Percentiles rank a stretch among this genome's conserved stretches.
Conservation (phyloP, 2,888 invertebrate genomes). For the Tinea trinotella region DNA sequence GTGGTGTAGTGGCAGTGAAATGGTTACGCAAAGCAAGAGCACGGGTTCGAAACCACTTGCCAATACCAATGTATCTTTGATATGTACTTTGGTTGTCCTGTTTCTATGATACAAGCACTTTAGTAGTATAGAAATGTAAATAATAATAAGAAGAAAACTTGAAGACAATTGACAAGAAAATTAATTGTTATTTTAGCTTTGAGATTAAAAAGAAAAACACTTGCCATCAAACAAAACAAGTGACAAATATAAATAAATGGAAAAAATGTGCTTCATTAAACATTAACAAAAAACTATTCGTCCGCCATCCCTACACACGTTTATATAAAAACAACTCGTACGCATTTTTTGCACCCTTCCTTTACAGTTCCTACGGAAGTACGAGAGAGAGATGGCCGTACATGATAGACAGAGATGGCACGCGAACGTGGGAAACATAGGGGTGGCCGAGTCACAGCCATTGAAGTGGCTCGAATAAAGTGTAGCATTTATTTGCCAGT, state of each 20-base stretch:
- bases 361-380: conserved; percentile 53
- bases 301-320: conserved; percentile 40
- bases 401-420: conserved; percentile 33
- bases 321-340: conserved; percentile 42
- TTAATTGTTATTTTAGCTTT: too few relatives aligned
- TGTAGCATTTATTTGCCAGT: conserved; percentile 32
- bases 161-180: too few relatives aligned
- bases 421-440: conserved; percentile 60
- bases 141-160: too few relatives aligned
- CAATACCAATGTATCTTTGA: too few relatives aligned
- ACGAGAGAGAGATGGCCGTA: conserved; percentile 31
- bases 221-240: background rate
- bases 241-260: background rate
- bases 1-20: too few relatives aligned
- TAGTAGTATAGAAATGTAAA: too few relatives aligned
- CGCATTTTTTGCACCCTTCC: conserved; percentile 56
- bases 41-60: too few relatives aligned
- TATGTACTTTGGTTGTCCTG: too few relatives aligned
- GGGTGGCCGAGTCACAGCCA: conserved; percentile 65
- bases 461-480: conserved; percentile 44
- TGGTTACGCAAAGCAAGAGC: too few relatives aligned
- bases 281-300: background rate
- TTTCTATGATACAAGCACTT: too few relatives aligned
- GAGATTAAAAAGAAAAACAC: too few relatives aligned
- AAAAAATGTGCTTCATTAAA: background rate